These are phyloP conservation scores for Sinodicranocentrus sp. DNA, from an alignment of 2,888 invertebrate genomes.

Conservation along the genomic window DNA sequence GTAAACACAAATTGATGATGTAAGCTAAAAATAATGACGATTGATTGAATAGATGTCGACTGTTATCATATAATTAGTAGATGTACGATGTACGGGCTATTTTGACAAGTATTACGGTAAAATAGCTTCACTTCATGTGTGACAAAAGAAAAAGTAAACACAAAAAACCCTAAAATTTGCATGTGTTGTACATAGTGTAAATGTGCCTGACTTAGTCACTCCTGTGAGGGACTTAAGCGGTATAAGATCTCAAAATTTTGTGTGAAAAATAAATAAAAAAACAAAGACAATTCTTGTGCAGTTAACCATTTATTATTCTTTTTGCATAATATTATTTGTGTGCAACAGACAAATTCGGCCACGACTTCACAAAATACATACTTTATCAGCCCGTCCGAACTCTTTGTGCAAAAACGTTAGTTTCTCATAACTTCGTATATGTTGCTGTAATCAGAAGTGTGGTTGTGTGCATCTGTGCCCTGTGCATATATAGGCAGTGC, in stretches of 20 bases:
- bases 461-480: too few species aligned
- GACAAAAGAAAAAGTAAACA: constrained; percentile 4
- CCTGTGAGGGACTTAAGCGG: constrained; percentile 58
- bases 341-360: too few species aligned
- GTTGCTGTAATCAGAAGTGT: too few species aligned
- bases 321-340: too few species aligned
- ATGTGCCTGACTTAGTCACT: constrained; percentile 63
- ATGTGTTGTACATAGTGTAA: constrained; percentile 59
- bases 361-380: too few species aligned
- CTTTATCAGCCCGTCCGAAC: too few species aligned
- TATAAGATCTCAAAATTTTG: constrained; percentile 64
- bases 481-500: too few species aligned
- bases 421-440: too few species aligned
- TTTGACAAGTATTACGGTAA: constrained; percentile 50
- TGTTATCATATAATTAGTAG: constrained; percentile 14
- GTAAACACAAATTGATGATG: not conserved
- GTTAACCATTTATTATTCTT: too few species aligned
- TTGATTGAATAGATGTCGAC: constrained; percentile 9
- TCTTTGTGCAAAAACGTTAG: too few species aligned
- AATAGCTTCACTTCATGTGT: constrained; percentile 37
- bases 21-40: not conserved
- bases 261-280: constrained; percentile 58
- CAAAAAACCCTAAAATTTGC: constrained; percentile 34
- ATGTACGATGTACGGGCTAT: constrained; percentile 36
- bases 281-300: constrained; percentile 3